Evolutionary conservation across 1,140 invertebrate genomes (phyloP).

Genomic region (Orius insidiosus): DNA sequence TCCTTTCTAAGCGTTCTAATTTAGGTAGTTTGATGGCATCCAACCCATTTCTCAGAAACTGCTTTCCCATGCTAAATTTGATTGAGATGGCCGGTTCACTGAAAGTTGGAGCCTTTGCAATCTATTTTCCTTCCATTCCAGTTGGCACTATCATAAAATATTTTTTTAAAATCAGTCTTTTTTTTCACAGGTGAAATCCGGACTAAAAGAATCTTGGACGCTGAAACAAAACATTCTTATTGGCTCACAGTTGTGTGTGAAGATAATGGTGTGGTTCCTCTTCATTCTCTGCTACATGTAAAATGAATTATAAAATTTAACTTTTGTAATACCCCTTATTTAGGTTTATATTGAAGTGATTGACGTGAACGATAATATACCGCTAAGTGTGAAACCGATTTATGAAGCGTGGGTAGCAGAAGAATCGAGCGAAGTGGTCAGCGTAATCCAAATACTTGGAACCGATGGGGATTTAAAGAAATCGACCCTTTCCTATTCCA

Average conservation of each 20-base stretch:
- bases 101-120: no score
- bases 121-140: no score
- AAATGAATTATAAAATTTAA: no score
- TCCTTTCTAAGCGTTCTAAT: no score
- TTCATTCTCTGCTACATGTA: constrained; percentile 64
- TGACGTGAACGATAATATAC: constrained; percentile 13
- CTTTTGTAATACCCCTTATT: no score
- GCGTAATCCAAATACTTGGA: constrained; percentile 55
- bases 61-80: no score
- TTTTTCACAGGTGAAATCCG: constrained; percentile 60
- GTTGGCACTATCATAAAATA: no score
- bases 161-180: constrained; percentile 15
- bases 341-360: constrained; percentile 10
- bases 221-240: constrained; percentile 70
- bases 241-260: constrained; percentile 88
- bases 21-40: no score
- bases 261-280: constrained; percentile 73
- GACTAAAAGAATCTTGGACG: constrained; percentile 66
- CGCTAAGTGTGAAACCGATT: constrained; percentile 4
- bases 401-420: constrained; percentile 53
- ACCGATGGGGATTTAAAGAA: constrained; percentile 61
- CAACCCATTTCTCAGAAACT: no score
- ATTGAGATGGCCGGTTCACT: no score
- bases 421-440: constrained; percentile 54
- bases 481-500: constrained; percentile 65